A percentile compares a stretch with the other conserved stretches of the same genome.
phyloP scores from a whole-genome alignment of 2,888 invertebrate genomes.

The Clunio marinus region DNA sequence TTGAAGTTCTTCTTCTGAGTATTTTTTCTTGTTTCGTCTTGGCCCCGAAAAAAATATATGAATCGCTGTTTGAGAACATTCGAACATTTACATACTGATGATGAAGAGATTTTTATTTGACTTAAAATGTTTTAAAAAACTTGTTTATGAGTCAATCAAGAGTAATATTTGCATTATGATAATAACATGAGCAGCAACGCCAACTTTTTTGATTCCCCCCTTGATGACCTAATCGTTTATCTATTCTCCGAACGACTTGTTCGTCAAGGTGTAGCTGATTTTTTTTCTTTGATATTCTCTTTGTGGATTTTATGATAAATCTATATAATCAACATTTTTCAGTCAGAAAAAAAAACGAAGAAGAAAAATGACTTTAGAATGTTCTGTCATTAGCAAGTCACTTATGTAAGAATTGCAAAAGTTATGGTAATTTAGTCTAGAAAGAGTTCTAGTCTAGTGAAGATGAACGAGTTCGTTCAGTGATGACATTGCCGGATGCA shows the following conservation, averaged over 20 bases:
- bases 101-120: neutral
- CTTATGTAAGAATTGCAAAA: no score
- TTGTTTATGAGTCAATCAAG: neutral
- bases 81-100: neutral
- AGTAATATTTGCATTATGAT: neutral
- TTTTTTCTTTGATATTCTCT: no score
- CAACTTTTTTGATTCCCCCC: no score
- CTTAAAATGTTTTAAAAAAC: neutral
- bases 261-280: no score
- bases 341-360: no score
- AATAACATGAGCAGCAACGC: no score
- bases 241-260: no score
- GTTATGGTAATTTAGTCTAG: no score
- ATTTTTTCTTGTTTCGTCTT: neutral
- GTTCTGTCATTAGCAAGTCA: no score
- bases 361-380: no score
- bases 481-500: conserved; percentile 13
- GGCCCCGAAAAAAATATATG: neutral
- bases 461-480: neutral
- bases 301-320: no score
- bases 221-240: neutral
- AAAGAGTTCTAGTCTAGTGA: neutral
- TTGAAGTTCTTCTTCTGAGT: neutral
- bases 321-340: neutral
- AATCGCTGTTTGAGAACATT: neutral